phyloP scores from a whole-genome alignment of 2,888 invertebrate species.

The Ormyrus nitidulus region DNA sequence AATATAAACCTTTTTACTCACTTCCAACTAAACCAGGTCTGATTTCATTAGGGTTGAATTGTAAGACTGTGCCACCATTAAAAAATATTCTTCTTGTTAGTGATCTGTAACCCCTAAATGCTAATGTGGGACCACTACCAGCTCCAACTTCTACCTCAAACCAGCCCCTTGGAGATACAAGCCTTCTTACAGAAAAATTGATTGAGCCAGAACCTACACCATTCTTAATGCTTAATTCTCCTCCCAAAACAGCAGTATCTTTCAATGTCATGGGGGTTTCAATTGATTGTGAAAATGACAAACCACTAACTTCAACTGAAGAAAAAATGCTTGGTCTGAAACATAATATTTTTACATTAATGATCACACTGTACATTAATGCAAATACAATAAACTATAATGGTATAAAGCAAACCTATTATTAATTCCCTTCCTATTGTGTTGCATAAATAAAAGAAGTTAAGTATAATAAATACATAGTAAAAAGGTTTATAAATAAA shows the following conservation, averaged over 20 bases:
- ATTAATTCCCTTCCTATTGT: constrained; percentile 32
- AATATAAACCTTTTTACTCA: constrained; percentile 73
- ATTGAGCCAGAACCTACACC: constrained; percentile 90
- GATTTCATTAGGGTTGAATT: constrained; percentile 86
- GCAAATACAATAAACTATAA: not conserved
- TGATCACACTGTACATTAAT: not conserved
- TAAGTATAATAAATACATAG: not conserved
- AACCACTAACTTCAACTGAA: constrained; percentile 91
- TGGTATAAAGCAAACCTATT: constrained; percentile 42
- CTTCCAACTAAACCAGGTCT: constrained; percentile 87
- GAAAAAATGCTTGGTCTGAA: constrained; percentile 79
- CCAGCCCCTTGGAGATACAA: constrained; percentile 91
- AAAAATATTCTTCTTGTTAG: constrained; percentile 85
- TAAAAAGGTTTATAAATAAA: not conserved
- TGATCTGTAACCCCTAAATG: constrained; percentile 87
- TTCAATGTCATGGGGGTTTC: constrained; percentile 92
- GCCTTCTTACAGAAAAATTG: constrained; percentile 84
- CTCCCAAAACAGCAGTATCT: constrained; percentile 90
- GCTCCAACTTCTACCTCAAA: constrained; percentile 90
- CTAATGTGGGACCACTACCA: constrained; percentile 88
- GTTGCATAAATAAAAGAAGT: constrained; percentile 25
- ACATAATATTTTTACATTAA: constrained; percentile 31
- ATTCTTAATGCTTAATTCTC: constrained; percentile 90
- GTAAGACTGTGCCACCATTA: constrained; percentile 85
- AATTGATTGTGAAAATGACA: constrained; percentile 94